Evolutionary conservation across 1,140 invertebrate species (phyloP), one percentile per base, ranked within the genome.

Genomic region (Drosophila funebris): DNA sequence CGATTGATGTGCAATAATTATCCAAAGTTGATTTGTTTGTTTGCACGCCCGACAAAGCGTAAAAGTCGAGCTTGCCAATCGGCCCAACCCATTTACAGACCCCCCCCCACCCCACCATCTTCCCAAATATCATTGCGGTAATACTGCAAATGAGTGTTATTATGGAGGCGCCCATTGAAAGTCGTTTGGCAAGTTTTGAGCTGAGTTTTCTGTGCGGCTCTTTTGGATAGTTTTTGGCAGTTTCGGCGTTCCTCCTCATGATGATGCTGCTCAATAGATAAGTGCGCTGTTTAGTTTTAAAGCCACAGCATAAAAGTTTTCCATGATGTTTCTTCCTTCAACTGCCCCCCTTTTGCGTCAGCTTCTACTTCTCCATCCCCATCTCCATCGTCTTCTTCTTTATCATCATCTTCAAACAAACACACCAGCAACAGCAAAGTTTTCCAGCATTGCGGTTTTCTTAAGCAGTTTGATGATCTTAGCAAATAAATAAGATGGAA

Each of bases 1-100:
- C 79, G 82, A 90, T 83, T 88, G 88, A 90, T 90, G 79, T 87
- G 77, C 87, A 90, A 90, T 90, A 87, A 87, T 90, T 90, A 90
- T 90, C 88, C 82, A 87, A 90, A 90, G 87, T 90, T 90, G 87
- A 87, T 90, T 90, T 90, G 82, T 90, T 90, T 90, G 88, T 83
- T 90, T 90, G 83, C 76, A 87, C 73, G 75, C 41, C 83, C 78
- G 76, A 73, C 81, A 85, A 77, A 85, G 81, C 77, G 74, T 81
- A 78, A 81, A 85, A 85, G 82, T 79, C 81, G 84, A 78, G 81
- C 81, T 81, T 78, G 77, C 80, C 75, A 83, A 84, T 84, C 60
- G 64, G 64, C 29, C 58, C 73, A 61, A 53, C 68, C 39, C 39
- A 36, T 33, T 73, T 61, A 22, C 46, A 56, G 16, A n/a, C 18